A percentile compares a stretch with the other conserved stretches of the same genome.
Conservation (phyloP, 2,888 invertebrate genomes). For the Eulithis prunata region DNA sequence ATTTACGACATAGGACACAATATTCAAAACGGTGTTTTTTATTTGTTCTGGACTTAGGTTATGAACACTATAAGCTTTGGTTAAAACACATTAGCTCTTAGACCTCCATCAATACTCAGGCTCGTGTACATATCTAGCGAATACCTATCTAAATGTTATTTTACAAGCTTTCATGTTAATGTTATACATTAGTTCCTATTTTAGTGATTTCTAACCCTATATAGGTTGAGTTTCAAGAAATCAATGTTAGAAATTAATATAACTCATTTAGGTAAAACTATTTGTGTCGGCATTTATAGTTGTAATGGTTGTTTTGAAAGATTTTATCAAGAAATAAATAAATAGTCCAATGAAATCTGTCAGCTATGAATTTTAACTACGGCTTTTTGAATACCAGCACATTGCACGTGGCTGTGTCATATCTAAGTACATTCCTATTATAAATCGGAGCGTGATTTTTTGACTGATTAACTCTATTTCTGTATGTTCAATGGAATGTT, state of each 20-base stretch:
- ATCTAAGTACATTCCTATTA: slow-evolving; percentile 75
- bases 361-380: slow-evolving; percentile 28
- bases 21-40: neutral
- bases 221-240: slow-evolving; percentile 14
- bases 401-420: slow-evolving; percentile 70
- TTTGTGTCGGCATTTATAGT: slow-evolving; percentile 17
- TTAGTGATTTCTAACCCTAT: slow-evolving; percentile 21
- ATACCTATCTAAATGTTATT: slow-evolving; percentile 18
- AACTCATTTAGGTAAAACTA: slow-evolving; percentile 12
- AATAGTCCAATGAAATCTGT: slow-evolving; percentile 22
- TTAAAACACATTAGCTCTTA: slow-evolving; percentile 12
- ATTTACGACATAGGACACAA: too few species aligned
- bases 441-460: slow-evolving; percentile 65
- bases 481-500: slow-evolving; percentile 57
- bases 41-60: neutral
- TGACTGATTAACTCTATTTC: slow-evolving; percentile 69
- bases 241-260: slow-evolving; percentile 10
- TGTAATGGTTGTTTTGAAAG: slow-evolving; percentile 13
- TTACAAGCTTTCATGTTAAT: slow-evolving; percentile 29
- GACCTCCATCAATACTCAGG: slow-evolving; percentile 20
- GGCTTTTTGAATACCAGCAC: slow-evolving; percentile 35
- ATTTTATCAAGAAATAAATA: slow-evolving; percentile 19
- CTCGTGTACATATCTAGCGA: slow-evolving; percentile 27
- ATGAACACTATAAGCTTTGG: slow-evolving; percentile 13
- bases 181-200: slow-evolving; percentile 37